Conservation (phyloP, 2,797 vertebrate genomes). For the Vespertilio murinus region DNA sequence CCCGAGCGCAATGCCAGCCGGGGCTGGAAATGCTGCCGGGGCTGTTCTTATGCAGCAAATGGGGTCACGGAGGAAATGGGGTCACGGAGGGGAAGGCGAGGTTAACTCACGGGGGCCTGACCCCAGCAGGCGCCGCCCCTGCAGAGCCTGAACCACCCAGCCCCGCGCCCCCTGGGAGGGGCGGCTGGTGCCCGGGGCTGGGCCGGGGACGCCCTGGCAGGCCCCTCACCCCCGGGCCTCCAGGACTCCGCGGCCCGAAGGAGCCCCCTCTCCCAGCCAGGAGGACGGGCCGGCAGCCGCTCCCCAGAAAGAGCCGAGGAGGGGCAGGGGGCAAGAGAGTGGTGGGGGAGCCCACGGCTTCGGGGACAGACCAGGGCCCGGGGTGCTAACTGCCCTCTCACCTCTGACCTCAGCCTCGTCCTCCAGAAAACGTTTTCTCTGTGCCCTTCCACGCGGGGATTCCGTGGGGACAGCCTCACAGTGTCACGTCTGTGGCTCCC, state of each 20-base stretch:
- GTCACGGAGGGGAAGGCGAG: not conserved
- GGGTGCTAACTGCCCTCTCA: fast-evolving
- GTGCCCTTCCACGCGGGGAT: not conserved
- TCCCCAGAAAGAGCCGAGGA: not conserved
- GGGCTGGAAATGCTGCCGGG: not conserved
- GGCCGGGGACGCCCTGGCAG: not conserved
- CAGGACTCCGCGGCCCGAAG: not conserved
- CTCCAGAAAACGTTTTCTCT: not conserved
- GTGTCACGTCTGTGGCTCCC: not conserved
- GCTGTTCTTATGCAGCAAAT: not conserved
- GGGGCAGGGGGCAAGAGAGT: not conserved
- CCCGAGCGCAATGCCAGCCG: too few species aligned
- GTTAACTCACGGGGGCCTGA: not conserved
- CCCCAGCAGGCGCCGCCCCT: not conserved
- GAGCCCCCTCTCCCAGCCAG: too few species aligned
- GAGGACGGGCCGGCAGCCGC: not conserved
- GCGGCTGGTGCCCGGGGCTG: not conserved
- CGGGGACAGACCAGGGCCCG: not conserved
- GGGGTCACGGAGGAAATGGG: fast-evolving
- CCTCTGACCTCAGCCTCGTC: not conserved
- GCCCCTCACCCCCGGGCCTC: not conserved
- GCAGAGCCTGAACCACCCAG: not conserved
- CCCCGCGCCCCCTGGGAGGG: not conserved
- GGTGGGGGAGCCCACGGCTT: too few species aligned
- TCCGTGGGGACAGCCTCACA: not conserved